phyloP scores from a whole-genome alignment of 2,888 invertebrate genomes.

The Megamerina dolium region DNA sequence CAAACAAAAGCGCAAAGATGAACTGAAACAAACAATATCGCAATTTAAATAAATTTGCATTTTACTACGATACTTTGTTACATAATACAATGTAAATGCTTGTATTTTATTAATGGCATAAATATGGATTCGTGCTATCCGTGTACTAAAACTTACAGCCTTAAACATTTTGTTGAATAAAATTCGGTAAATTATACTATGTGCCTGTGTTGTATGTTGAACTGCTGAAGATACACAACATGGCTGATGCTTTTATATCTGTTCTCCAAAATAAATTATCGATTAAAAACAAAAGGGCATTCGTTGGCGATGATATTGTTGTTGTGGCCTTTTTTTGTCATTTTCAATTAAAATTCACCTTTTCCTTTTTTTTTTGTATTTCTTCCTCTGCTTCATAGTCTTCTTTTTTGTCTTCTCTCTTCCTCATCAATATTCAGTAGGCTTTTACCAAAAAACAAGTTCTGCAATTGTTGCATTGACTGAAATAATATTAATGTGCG shows the following conservation, averaged over 20 bases:
- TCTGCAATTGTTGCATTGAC: no score
- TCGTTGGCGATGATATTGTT: slow-evolving; percentile 8
- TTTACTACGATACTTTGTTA: not conserved
- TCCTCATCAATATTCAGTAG: no score
- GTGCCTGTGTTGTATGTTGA: not conserved
- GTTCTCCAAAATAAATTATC: not conserved
- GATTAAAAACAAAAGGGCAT: not conserved
- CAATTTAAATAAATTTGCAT: not conserved
- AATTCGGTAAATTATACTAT: not conserved
- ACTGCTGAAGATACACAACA: not conserved
- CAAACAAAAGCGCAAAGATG: slow-evolving; percentile 31
- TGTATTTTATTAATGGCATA: no score
- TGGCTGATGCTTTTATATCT: not conserved
- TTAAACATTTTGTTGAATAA: slow-evolving; percentile 12
- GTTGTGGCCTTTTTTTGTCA: slow-evolving; percentile 10
- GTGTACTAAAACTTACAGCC: slow-evolving; percentile 17
- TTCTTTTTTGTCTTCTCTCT: no score
- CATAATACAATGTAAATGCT: not conserved
- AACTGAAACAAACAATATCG: slow-evolving; percentile 24
- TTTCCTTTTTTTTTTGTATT: no score
- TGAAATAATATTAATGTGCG: no score
- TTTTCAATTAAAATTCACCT: no score
- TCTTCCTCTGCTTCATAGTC: no score
- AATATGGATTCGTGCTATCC: no score
- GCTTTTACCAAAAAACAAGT: no score